Evolutionary conservation across 1,140 invertebrate species (phyloP).

Genomic region (Apocrypta bakeri): DNA sequence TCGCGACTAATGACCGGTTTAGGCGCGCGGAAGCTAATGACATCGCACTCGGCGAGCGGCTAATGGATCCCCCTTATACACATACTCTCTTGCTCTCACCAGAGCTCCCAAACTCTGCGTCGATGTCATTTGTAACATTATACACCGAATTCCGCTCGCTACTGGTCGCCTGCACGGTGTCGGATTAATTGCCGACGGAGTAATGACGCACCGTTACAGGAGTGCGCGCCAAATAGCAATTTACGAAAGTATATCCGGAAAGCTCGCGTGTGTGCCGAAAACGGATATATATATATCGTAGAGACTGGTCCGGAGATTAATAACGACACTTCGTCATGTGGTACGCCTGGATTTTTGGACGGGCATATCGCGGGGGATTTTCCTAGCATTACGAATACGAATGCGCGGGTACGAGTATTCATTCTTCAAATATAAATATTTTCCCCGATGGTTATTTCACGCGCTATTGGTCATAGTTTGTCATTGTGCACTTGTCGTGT

Average conservation of each 20-base stretch:
- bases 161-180: neutral
- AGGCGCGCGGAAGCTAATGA: conserved; percentile 47
- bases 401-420: no score
- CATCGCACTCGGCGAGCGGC: conserved; percentile 24
- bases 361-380: conserved; percentile 24
- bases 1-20: conserved; percentile 49
- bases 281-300: conserved; percentile 30
- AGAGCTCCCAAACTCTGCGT: neutral
- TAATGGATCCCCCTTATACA: conserved; percentile 44
- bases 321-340: conserved; percentile 49
- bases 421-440: conserved; percentile 22
- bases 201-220: conserved; percentile 58
- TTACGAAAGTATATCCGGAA: conserved; percentile 48
- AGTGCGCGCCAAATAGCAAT: conserved; percentile 42
- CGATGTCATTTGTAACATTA: conserved; percentile 64
- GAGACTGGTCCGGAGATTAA: conserved; percentile 44
- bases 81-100: neutral
- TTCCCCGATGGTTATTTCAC: neutral
- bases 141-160: conserved; percentile 38
- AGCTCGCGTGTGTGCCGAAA: conserved; percentile 41
- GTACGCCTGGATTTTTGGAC: conserved; percentile 28
- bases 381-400: conserved; percentile 3
- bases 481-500: neutral
- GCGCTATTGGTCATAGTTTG: neutral
- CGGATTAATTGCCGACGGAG: conserved; percentile 66